Conservation (phyloP, 1,140 invertebrate species). For the Scaptodrosophila lebanonensis region DNA sequence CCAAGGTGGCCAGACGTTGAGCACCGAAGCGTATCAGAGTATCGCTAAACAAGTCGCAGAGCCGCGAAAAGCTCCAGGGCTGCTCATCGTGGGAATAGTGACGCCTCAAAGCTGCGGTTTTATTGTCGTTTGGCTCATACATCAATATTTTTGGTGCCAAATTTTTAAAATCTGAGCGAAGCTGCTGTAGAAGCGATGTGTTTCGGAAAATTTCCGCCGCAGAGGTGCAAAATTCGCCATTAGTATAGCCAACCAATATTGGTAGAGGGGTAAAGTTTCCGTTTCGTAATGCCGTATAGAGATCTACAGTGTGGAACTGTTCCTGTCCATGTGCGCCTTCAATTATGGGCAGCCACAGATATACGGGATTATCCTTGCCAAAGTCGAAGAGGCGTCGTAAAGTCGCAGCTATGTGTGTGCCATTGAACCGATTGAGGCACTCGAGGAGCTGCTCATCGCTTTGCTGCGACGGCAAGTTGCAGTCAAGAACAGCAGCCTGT, state of each 20-base stretch:
- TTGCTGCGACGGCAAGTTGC: conserved; percentile 10
- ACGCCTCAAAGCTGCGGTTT: conserved; percentile 40
- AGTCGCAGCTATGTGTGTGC: conserved; percentile 14
- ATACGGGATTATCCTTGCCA: conserved; percentile 40
- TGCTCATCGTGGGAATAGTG: conserved; percentile 55
- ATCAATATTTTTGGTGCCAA: conserved; percentile 78
- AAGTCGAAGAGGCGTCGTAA: conserved; percentile 32
- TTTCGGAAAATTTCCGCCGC: conserved; percentile 69
- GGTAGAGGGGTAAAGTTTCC: conserved; percentile 81
- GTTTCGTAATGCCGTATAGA: conserved; percentile 78
- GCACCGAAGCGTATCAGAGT: conserved; percentile 71
- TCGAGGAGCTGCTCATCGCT: conserved; percentile 78
- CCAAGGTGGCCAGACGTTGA: conserved; percentile 75
- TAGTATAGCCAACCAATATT: conserved; percentile 80
- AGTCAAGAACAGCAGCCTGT: conserved; percentile 15
- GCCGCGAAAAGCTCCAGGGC: conserved; percentile 21
- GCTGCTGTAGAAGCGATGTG: conserved; percentile 62
- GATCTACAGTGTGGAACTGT: conserved; percentile 80
- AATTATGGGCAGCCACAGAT: conserved; percentile 80
- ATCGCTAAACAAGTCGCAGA: conserved; percentile 70
- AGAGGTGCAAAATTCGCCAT: conserved; percentile 79
- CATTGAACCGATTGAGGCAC: conserved; percentile 79
- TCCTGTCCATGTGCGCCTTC: conserved; percentile 81
- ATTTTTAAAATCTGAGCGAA: conserved; percentile 77
- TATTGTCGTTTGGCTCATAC: conserved; percentile 59